phyloP scores from a whole-genome alignment of 2,888 invertebrate genomes.

The Sceliomorpha sp. region DNA sequence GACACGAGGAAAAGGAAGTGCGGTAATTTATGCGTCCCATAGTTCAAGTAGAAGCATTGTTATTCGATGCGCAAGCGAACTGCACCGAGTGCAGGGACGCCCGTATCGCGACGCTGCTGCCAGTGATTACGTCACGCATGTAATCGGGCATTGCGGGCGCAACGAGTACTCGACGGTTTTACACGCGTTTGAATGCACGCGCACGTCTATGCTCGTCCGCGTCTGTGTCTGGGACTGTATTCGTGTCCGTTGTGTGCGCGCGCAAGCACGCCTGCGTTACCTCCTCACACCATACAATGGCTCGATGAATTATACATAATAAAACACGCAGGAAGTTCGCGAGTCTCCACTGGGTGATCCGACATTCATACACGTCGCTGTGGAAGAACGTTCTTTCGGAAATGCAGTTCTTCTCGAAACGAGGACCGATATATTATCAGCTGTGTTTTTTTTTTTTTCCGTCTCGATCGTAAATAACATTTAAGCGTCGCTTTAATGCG shows the following conservation, averaged over 20 bases:
- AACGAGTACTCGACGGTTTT: not conserved
- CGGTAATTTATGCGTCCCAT: conserved; percentile 35
- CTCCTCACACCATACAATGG: conserved; percentile 26
- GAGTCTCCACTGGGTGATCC: conserved; percentile 26
- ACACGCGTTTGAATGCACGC: not conserved
- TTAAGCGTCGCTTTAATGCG: too few species aligned
- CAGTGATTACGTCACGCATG: conserved; percentile 28
- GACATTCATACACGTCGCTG: conserved; percentile 36
- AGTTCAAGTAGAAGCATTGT: conserved; percentile 30
- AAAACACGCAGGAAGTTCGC: conserved; percentile 49
- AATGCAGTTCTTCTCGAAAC: too few species aligned
- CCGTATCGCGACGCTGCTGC: conserved; percentile 18
- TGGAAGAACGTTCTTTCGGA: too few species aligned
- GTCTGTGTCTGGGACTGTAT: too few species aligned
- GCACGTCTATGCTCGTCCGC: conserved; percentile 17
- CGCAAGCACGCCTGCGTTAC: conserved; percentile 25
- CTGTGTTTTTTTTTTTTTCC: too few species aligned
- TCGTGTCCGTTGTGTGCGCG: conserved; percentile 32
- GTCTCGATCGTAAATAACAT: too few species aligned
- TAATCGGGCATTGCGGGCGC: conserved; percentile 15
- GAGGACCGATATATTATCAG: too few species aligned
- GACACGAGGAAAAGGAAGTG: conserved; percentile 41
- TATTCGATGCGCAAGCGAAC: conserved; percentile 23
- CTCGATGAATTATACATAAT: conserved; percentile 53
- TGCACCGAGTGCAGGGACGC: conserved; percentile 21